Evolutionary conservation across 1,140 invertebrate species (phyloP).

Genomic region (Bombus sylvicola): DNA sequence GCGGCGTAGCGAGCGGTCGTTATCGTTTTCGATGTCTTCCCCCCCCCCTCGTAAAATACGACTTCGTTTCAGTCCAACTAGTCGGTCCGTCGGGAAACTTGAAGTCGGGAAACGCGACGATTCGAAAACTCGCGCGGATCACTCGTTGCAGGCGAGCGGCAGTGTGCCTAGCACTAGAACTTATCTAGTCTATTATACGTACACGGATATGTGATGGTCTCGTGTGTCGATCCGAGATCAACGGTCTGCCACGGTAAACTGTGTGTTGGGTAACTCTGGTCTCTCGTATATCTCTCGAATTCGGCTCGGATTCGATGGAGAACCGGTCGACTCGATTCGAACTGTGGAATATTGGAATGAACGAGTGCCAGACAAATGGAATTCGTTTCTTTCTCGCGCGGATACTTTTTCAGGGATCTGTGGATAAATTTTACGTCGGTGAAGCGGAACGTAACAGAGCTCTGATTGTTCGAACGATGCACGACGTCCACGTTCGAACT

Average conservation of each 20-base stretch:
- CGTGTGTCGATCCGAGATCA: slow-evolving; percentile 52
- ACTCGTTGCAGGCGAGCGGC: not conserved
- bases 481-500: not conserved
- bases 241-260: slow-evolving; percentile 44
- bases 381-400: slow-evolving; percentile 1
- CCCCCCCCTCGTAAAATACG: too few relatives aligned
- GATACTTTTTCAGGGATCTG: not conserved
- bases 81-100: not conserved
- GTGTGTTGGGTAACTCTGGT: not conserved
- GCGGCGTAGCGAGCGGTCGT: too few relatives aligned
- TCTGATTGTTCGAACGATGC: slow-evolving; percentile 27
- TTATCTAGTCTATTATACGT: slow-evolving; percentile 71
- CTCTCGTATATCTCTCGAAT: not conserved
- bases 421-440: slow-evolving; percentile 5
- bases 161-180: slow-evolving; percentile 51
- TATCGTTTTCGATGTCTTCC: not conserved
- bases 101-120: not conserved
- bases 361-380: slow-evolving; percentile 14
- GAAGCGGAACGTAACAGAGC: slow-evolving; percentile 12
- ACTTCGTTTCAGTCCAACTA: not conserved
- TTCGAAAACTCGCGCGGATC: not conserved
- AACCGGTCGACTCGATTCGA: not conserved
- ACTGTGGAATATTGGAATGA: slow-evolving; percentile 8
- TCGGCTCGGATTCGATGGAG: not conserved
- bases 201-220: slow-evolving; percentile 66